Conservation (phyloP, 1,140 invertebrate species). For the Adoxophyes honmai region DNA sequence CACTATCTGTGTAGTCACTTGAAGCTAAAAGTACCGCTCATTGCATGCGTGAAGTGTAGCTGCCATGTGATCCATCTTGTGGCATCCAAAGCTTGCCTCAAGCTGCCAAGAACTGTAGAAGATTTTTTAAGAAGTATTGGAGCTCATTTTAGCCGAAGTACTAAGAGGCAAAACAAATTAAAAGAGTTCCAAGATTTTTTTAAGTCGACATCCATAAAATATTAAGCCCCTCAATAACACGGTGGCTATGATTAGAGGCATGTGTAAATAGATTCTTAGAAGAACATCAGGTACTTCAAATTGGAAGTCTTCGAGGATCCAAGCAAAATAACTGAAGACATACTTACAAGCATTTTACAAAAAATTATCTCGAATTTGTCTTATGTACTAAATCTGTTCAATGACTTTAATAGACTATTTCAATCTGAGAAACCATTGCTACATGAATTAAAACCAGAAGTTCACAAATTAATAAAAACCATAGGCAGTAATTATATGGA, state of each 20-base stretch:
- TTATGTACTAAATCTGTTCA: constrained; percentile 11
- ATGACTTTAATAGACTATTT: constrained; percentile 24
- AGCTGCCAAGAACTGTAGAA: neutral
- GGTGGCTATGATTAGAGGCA: constrained; percentile 17
- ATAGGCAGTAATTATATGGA: constrained; percentile 21
- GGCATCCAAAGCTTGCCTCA: neutral
- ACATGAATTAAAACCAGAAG: constrained; percentile 20
- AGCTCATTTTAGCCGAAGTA: neutral
- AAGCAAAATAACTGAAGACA: neutral
- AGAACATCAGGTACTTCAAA: neutral
- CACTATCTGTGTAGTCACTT: too few species aligned
- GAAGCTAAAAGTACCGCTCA: neutral
- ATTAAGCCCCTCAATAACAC: constrained; percentile 6
- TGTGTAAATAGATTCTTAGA: neutral
- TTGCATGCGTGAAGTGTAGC: neutral
- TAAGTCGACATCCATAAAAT: constrained; percentile 14
- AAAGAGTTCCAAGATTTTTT: constrained; percentile 13
- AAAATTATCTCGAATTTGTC: constrained; percentile 2
- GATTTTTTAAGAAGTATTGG: neutral
- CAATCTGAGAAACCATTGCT: constrained; percentile 23
- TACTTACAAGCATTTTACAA: neutral
- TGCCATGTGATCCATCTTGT: neutral
- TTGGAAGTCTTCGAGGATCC: neutral
- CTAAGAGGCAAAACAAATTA: neutral
- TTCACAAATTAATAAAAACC: constrained; percentile 23